Percentiles rank a stretch among this genome's conserved stretches.
phyloP scores from a whole-genome alignment of 92 coral and sea anemone genomes.

The Parazoanthus swiftii region DNA sequence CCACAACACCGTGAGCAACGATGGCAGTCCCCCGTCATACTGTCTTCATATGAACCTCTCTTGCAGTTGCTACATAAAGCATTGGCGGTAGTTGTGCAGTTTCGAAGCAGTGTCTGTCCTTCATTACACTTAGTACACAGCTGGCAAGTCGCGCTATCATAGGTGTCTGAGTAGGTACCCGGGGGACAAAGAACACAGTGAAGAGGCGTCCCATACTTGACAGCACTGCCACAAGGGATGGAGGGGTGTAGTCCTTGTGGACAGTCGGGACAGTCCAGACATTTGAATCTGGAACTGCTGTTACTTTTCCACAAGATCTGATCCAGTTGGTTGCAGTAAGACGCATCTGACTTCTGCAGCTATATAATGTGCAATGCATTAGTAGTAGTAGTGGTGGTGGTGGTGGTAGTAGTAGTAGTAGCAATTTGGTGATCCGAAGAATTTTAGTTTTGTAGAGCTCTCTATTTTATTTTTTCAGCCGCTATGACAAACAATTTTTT shows the following conservation, averaged over 20 bases:
- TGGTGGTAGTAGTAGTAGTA: no score
- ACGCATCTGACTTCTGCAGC: slow-evolving; percentile 1
- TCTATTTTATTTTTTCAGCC: no score
- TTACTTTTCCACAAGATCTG: slow-evolving; percentile 28
- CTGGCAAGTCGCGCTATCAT: no score
- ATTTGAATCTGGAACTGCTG: slow-evolving; percentile 4
- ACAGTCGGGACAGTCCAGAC: slow-evolving; percentile 19
- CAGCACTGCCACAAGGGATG: slow-evolving; percentile 18
- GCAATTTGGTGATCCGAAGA: no score
- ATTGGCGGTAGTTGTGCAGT: background rate
- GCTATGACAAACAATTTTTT: no score
- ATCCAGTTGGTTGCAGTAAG: background rate
- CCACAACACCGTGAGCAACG: slow-evolving; percentile 13
- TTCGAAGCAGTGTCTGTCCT: background rate
- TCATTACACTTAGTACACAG: slow-evolving; percentile 18
- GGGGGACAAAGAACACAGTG: slow-evolving; percentile 7
- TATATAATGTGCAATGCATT: background rate
- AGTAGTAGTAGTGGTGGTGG: no score
- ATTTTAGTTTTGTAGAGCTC: no score
- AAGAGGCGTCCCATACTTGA: slow-evolving; percentile 18
- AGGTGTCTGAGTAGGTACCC: slow-evolving; percentile 12
- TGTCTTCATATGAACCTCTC: slow-evolving; percentile 5
- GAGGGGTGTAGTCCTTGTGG: slow-evolving; percentile 20
- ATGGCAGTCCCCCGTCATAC: slow-evolving; percentile 6
- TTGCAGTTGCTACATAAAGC: slow-evolving; percentile 4